A percentile compares a stretch with the other conserved stretches of the same genome.
phyloP scores from a whole-genome alignment of 2,797 vertebrate species.

The Epinephelus coioides region DNA sequence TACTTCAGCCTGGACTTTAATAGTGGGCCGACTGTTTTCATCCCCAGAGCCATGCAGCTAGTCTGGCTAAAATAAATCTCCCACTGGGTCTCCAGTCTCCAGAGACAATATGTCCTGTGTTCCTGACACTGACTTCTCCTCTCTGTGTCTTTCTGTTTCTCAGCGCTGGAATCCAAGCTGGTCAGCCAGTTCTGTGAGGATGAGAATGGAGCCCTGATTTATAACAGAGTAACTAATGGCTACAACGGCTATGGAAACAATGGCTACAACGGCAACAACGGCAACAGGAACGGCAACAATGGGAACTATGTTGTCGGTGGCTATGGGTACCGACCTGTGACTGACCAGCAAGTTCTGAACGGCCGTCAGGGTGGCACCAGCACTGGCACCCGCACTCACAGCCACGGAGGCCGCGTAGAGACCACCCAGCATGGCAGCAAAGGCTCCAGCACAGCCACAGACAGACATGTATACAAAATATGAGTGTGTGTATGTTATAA shows the following conservation, averaged over 20 bases:
- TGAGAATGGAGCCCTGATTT: conserved; percentile 89
- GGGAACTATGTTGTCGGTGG: conserved; percentile 64
- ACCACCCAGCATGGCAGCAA: conserved; percentile 24
- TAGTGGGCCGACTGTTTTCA: too few species aligned
- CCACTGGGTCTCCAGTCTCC: neutral
- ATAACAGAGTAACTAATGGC: conserved; percentile 85
- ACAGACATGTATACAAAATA: conserved; percentile 45
- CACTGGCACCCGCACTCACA: conserved; percentile 37
- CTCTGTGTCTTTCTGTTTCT: conserved; percentile 23
- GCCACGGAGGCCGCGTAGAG: conserved; percentile 32
- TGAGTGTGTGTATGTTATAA: neutral
- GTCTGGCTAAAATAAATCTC: neutral
- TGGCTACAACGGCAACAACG: conserved; percentile 61
- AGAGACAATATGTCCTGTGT: neutral
- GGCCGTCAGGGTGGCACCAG: conserved; percentile 38
- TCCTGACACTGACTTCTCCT: conserved; percentile 1
- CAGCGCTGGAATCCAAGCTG: conserved; percentile 92
- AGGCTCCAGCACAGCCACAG: conserved; percentile 53
- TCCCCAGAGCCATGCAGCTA: neutral
- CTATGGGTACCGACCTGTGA: conserved; percentile 62
- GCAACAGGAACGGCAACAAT: conserved; percentile 62
- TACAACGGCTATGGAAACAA: conserved; percentile 73
- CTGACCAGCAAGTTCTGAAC: conserved; percentile 36
- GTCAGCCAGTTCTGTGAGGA: conserved; percentile 95
- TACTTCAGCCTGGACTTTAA: neutral